phyloP scores from a whole-genome alignment of 2,888 invertebrate species.

The Leptarthrus brevirostris region DNA sequence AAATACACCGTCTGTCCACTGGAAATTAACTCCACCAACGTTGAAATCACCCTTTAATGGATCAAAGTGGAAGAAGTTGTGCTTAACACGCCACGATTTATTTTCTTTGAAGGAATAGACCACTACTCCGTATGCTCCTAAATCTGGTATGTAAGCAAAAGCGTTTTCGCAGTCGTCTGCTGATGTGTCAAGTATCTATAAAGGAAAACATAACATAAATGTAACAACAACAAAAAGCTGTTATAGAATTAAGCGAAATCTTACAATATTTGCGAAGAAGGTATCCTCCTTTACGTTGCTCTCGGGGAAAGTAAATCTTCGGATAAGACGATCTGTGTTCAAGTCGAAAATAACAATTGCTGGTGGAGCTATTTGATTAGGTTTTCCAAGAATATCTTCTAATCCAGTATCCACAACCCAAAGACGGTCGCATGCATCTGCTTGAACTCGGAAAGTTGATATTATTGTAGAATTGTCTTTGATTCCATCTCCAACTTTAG shows the following conservation, averaged over 20 bases:
- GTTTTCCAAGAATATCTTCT: constrained; percentile 78
- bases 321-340: constrained; percentile 78
- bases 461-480: constrained; percentile 74
- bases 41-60: constrained; percentile 81
- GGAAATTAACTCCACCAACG: constrained; percentile 83
- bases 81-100: constrained; percentile 82
- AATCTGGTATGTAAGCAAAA: constrained; percentile 81
- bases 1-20: constrained; percentile 88
- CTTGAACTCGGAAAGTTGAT: constrained; percentile 78
- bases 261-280: constrained; percentile 84
- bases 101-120: constrained; percentile 81
- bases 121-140: constrained; percentile 80
- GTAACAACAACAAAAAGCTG: not conserved
- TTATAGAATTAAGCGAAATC: constrained; percentile 58
- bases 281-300: constrained; percentile 77
- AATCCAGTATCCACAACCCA: constrained; percentile 87
- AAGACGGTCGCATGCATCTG: constrained; percentile 81
- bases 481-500: constrained; percentile 66
- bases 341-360: constrained; percentile 79
- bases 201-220: constrained; percentile 54
- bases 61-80: constrained; percentile 87
- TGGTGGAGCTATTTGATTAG: constrained; percentile 73
- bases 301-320: constrained; percentile 76
- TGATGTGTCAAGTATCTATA: constrained; percentile 77
- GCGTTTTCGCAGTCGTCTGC: constrained; percentile 79